Conservation (phyloP, 2,797 vertebrate genomes). For the Enteromius unitaeniatus region DNA sequence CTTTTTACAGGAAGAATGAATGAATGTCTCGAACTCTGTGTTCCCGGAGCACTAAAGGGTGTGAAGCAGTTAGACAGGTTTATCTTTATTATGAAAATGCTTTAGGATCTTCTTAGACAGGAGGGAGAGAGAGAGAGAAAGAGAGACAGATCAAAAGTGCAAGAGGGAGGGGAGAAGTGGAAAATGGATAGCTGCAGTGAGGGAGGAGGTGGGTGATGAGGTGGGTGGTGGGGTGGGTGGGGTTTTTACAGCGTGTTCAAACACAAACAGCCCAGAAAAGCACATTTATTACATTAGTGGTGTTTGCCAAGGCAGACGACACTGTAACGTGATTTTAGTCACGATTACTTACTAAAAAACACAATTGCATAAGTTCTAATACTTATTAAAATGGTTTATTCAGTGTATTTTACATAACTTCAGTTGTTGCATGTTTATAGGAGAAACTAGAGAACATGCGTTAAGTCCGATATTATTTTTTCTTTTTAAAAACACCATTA, state of each 20-base stretch:
- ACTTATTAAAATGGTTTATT: neutral
- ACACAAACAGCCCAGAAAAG: conserved; percentile 30
- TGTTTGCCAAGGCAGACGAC: neutral
- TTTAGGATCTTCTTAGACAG: conserved; percentile 65
- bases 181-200: conserved; percentile 53
- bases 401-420: neutral
- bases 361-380: neutral
- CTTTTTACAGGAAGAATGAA: neutral
- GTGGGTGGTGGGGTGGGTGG: conserved; percentile 48
- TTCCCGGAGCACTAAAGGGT: neutral
- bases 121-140: conserved; percentile 43
- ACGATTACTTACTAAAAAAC: neutral
- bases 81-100: conserved; percentile 34
- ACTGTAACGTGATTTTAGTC: neutral
- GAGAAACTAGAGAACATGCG: neutral
- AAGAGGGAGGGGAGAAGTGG: conserved; percentile 40
- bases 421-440: neutral
- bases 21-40: neutral
- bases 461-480: neutral
- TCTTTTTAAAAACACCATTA: neutral
- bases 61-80: conserved; percentile 52
- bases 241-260: conserved; percentile 20
- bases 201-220: conserved; percentile 48
- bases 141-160: conserved; percentile 16
- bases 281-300: conserved; percentile 18